Base-by-base conservation (phyloP, 2,797 vertebrate genomes). In the Podargus strigoides region DNA sequence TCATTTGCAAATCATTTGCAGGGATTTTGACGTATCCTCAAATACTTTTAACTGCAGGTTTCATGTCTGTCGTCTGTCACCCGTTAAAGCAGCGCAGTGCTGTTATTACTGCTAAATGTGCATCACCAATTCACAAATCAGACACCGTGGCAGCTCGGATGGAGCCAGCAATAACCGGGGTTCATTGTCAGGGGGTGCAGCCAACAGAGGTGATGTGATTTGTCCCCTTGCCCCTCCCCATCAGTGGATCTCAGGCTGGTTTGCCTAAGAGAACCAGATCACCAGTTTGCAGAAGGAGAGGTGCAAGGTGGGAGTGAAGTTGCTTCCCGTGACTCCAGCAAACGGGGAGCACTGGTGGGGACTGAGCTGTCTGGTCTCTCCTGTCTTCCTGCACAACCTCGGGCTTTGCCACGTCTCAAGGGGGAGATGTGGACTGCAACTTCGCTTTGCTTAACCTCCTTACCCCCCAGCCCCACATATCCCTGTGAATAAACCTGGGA, bases 361-460 rank as follows among this genome's bases (percentile, higher is more conserved):
- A 24, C 37, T 7, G 49, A 37, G 7, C 4, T 56, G 2, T 16
- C 4, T 0, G 0, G 32, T 32, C 18, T 9, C 34, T 58, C 46
- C 28, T 16, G 4, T 10, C n/a, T 53, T 24, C 30, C 39, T 0
- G 0, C 9, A 4, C 24, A 32, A 1, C 46, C 41, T 8, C 3
- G 21, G 78, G 13, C 46, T 20, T 42, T 10, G 37, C 21, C 28
- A 4, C 0, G 0, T 46, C 73, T 41, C 32, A 10, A 67, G 20
- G 63, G 13, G 39, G 6, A n/a, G 22, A 18, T 76, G 15, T 0
- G 0, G 4, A 2, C 3, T 8, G 26, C 3, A 3, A 10, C 8
- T 67, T 28, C 11, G 27, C 4, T 2, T 46, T 23, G 30, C 58
- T 70, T 14, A 12, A 52, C n/a, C 50, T 42, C 44, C 41, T n/a